phyloP scores from a whole-genome alignment of 2,888 invertebrate species.

The Arctia plantaginis region DNA sequence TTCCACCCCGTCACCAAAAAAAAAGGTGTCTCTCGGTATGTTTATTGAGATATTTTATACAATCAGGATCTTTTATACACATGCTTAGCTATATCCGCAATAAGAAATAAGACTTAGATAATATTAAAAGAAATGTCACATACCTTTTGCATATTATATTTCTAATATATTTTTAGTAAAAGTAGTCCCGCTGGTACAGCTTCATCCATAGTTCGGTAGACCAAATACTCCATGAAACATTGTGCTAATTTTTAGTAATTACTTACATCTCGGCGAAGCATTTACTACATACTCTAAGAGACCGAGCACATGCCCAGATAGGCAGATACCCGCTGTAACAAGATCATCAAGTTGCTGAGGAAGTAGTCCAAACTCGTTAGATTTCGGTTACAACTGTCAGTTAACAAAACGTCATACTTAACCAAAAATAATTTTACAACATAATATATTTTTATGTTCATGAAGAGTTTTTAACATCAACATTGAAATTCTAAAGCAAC shows the following conservation, averaged over 20 bases:
- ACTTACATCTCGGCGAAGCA: not conserved
- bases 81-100: too few relatives aligned
- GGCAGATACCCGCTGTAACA: not conserved
- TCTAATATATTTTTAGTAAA: not conserved
- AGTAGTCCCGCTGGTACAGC: not conserved
- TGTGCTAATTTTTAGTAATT: not conserved
- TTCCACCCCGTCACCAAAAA: too few relatives aligned
- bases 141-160: too few relatives aligned
- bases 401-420: not conserved
- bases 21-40: not conserved
- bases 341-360: not conserved
- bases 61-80: not conserved
- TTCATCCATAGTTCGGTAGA: not conserved
- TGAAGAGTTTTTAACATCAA: too few relatives aligned
- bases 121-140: too few relatives aligned
- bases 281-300: not conserved
- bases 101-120: too few relatives aligned
- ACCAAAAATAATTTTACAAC: too few relatives aligned
- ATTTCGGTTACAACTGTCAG: too few relatives aligned
- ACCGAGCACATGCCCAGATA: not conserved
- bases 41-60: conserved; percentile 7
- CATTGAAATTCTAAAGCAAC: too few relatives aligned
- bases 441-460: too few relatives aligned
- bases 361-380: too few relatives aligned
- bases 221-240: not conserved